phyloP scores from a whole-genome alignment of 2,113 vertebrate genomes.

The Gulo gulo region DNA sequence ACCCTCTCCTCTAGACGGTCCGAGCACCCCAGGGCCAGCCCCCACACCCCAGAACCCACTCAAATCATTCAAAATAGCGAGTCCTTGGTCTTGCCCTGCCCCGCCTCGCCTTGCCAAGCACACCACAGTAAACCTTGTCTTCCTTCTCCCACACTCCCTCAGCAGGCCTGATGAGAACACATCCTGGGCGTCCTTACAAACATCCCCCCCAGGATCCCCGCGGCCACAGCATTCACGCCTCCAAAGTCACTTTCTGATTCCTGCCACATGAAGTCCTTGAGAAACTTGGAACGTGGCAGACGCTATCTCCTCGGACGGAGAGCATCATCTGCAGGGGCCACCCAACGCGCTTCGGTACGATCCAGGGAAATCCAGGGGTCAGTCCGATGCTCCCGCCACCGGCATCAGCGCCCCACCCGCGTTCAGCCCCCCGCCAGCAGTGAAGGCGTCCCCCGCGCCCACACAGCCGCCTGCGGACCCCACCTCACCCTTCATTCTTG shows the following conservation, averaged over 20 bases:
- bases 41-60: background rate
- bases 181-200: background rate
- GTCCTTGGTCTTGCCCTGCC: too few species aligned
- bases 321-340: background rate
- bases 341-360: background rate
- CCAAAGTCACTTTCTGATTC: background rate
- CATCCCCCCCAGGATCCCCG: background rate
- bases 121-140: background rate
- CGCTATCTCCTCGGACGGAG: background rate
- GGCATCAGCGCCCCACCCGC: background rate
- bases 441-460: background rate
- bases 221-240: background rate
- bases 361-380: background rate
- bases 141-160: background rate
- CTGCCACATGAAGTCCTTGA: background rate
- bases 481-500: background rate
- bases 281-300: background rate
- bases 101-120: background rate
- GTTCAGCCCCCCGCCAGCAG: background rate
- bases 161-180: background rate
- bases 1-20: background rate
- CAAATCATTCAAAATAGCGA: background rate
- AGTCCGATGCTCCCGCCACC: accelerated
- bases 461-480: background rate
- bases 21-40: background rate